These are phyloP conservation scores for Piaya cayana DNA, from an alignment of 2,113 vertebrate species.

Conservation along the genomic window DNA sequence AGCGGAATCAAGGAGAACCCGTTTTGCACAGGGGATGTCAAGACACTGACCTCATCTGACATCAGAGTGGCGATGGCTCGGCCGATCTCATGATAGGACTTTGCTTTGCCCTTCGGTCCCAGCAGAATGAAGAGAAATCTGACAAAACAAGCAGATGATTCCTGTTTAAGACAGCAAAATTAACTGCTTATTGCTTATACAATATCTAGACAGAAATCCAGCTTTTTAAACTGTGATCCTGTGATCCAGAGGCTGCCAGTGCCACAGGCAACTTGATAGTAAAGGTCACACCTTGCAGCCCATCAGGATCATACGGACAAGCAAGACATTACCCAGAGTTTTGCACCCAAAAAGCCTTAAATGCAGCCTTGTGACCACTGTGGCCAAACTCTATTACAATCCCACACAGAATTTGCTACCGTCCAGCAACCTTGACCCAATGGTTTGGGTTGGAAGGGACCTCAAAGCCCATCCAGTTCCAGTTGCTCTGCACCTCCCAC, in stretches of 20 bases:
- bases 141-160: constrained; percentile 17
- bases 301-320: fast-evolving
- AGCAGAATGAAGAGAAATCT: constrained; percentile 97
- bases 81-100: constrained; percentile 98
- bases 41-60: constrained; percentile 91
- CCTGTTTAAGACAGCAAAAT: neutral
- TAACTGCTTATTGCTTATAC: neutral
- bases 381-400: neutral
- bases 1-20: neutral
- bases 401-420: neutral
- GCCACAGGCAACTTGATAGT: neutral
- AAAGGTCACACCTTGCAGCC: neutral
- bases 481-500: too few relatives aligned
- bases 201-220: neutral
- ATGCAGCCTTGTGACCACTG: neutral
- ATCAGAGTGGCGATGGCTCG: constrained; percentile 96
- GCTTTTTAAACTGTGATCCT: neutral
- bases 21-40: neutral
- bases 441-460: too few relatives aligned
- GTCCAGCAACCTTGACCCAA: neutral
- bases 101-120: constrained; percentile 97
- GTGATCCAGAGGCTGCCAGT: neutral
- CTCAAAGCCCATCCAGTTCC: neutral
- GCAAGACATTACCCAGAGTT: neutral
- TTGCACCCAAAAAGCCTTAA: neutral